phyloP scores from a whole-genome alignment of 1,140 invertebrate species.

The Helicoverpa armigera region DNA sequence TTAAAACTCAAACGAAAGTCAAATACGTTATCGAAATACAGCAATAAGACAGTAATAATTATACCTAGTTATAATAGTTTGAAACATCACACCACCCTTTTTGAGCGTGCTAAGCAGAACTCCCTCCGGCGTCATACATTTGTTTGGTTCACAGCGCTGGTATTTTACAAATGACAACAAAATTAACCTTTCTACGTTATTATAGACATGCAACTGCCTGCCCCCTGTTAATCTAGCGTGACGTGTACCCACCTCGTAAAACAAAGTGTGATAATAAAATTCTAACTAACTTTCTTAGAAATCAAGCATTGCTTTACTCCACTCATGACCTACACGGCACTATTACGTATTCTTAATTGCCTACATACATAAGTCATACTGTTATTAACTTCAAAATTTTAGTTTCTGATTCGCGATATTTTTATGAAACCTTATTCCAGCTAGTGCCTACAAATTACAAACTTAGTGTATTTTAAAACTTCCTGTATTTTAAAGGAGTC shows the following conservation, averaged over 20 bases:
- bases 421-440: conserved; percentile 1
- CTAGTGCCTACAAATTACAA: not conserved
- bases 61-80: too few relatives aligned
- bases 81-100: conserved; percentile 2
- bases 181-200: conserved; percentile 35
- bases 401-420: not conserved
- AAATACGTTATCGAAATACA: too few relatives aligned
- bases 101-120: conserved; percentile 4
- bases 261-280: conserved; percentile 32
- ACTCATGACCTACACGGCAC: not conserved
- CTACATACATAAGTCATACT: not conserved
- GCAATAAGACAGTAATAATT: too few relatives aligned
- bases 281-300: conserved; percentile 15
- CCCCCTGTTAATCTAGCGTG: conserved; percentile 34
- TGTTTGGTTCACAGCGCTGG: conserved; percentile 14
- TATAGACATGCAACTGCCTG: conserved; percentile 24
- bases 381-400: not conserved
- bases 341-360: conserved; percentile 3
- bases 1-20: too few relatives aligned
- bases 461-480: conserved; percentile 2
- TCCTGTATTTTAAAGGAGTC: not conserved
- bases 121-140: not conserved
- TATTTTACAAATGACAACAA: conserved; percentile 36
- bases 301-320: not conserved
- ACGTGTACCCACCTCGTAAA: not conserved